Evolutionary conservation across 2,113 vertebrate genomes (phyloP).

Genomic region (Chroicocephalus ridibundus): DNA sequence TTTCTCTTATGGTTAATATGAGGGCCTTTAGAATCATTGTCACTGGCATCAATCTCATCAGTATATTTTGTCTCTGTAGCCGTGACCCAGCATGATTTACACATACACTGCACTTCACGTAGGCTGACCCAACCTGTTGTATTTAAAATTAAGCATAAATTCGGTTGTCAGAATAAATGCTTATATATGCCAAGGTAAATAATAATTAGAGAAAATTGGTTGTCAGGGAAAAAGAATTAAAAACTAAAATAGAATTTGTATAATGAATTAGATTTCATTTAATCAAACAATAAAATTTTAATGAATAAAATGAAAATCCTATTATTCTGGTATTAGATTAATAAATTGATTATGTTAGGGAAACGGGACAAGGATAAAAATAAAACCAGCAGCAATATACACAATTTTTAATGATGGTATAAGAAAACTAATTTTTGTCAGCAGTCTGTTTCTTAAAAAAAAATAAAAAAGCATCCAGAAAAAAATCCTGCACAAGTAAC

Average conservation of each 20-base stretch:
- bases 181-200: not conserved
- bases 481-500: not conserved
- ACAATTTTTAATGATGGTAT: not conserved
- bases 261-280: not conserved
- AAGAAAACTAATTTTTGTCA: not conserved
- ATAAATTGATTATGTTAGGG: not conserved
- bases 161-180: not conserved
- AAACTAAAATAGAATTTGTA: not conserved
- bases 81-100: not conserved
- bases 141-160: not conserved
- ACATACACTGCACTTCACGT: not conserved
- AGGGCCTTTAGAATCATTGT: not conserved
- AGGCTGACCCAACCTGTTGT: not conserved
- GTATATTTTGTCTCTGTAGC: not conserved
- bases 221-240: not conserved
- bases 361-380: not conserved
- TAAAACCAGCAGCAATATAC: not conserved
- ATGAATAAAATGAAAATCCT: not conserved
- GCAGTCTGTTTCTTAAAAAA: not conserved
- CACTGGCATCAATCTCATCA: not conserved
- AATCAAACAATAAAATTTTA: not conserved
- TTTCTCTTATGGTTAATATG: not conserved
- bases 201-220: not conserved
- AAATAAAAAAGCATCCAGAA: not conserved
- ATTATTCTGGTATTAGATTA: not conserved